These are phyloP conservation scores for Phymatocera aterrima DNA, from an alignment of 2,888 invertebrate species.

Conservation along the genomic window DNA sequence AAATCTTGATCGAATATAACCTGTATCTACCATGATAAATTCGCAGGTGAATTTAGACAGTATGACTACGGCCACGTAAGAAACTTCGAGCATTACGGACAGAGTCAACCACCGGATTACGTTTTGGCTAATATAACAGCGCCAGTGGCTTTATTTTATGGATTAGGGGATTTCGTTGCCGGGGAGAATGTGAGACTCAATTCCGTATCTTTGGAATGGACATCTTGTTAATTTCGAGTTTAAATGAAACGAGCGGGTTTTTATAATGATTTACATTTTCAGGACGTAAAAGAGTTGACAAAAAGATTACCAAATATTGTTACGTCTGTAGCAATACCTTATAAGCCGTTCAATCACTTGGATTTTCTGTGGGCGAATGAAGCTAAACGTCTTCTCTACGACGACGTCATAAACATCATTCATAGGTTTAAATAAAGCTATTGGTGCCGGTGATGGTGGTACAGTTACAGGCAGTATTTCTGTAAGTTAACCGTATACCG, in stretches of 20 bases:
- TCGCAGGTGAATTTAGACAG: constrained; percentile 30
- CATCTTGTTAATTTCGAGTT: background rate
- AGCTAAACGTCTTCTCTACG: constrained; percentile 30
- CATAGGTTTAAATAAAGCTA: background rate
- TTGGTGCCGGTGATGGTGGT: background rate
- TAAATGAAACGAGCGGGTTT: background rate
- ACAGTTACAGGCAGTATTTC: background rate
- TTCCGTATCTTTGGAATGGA: background rate
- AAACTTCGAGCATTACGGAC: constrained; percentile 53
- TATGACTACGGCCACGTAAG: constrained; percentile 54
- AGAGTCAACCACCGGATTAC: constrained; percentile 53
- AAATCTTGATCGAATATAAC: background rate
- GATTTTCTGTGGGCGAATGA: constrained; percentile 29
- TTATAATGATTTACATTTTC: background rate
- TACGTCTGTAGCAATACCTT: background rate
- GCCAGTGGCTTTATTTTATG: constrained; percentile 42
- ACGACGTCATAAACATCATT: constrained; percentile 7
- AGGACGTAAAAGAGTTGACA: constrained; percentile 31
- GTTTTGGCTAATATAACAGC: constrained; percentile 55
- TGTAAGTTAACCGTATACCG: background rate
- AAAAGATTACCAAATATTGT: constrained; percentile 36
- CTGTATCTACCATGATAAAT: too few species aligned
- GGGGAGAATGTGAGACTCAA: background rate
- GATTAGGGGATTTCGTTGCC: background rate
- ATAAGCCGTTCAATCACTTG: constrained; percentile 24